Percentiles rank a stretch among this genome's conserved stretches.
Evolutionary conservation across 1,140 invertebrate species (phyloP).

Genomic region (Microvelia longipes): DNA sequence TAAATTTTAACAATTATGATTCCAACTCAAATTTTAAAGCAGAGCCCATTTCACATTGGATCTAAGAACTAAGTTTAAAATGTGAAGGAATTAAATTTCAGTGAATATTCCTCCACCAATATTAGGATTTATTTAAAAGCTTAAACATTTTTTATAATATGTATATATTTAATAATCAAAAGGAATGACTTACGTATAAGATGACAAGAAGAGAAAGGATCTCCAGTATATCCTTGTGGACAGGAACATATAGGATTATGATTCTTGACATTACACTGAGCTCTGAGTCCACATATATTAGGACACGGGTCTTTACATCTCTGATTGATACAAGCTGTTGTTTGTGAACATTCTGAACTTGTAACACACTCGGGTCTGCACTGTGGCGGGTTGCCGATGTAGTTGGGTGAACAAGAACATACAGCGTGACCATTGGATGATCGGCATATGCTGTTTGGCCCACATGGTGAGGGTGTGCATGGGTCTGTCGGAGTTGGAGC

Average conservation of each 20-base stretch:
- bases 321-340: conserved; percentile 38
- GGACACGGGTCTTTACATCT: conserved; percentile 44
- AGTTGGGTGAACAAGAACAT: conserved; percentile 41
- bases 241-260: conserved; percentile 43
- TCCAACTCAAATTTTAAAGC: too few relatives aligned
- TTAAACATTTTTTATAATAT: too few relatives aligned
- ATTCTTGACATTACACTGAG: conserved; percentile 39
- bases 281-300: conserved; percentile 42
- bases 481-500: conserved; percentile 39
- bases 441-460: conserved; percentile 47
- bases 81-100: too few relatives aligned
- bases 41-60: too few relatives aligned
- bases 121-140: too few relatives aligned
- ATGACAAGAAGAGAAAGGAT: conserved; percentile 47
- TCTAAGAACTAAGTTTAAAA: too few relatives aligned
- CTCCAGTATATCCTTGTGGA: conserved; percentile 36
- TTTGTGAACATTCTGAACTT: conserved; percentile 40
- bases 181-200: conserved; percentile 31
- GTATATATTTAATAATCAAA: too few relatives aligned
- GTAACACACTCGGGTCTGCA: conserved; percentile 39
- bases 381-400: conserved; percentile 36
- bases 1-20: conserved; percentile 2
- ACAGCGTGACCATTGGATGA: conserved; percentile 34
- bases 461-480: conserved; percentile 54
- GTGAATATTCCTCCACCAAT: too few relatives aligned